These are phyloP conservation scores for Nasonia vitripennis DNA, from an alignment of 1,140 invertebrate genomes.

Conservation along the genomic window DNA sequence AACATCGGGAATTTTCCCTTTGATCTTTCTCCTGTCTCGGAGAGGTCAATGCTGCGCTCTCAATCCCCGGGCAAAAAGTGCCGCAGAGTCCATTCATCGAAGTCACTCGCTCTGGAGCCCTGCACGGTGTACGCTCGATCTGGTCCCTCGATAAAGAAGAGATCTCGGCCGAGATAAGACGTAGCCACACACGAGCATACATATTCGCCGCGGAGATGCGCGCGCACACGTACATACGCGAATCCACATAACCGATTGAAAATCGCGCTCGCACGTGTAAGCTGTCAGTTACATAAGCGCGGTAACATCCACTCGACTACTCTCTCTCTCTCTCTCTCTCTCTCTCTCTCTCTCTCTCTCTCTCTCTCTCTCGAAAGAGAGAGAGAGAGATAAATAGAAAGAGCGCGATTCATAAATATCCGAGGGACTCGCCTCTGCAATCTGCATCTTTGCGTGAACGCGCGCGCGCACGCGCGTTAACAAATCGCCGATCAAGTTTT, in stretches of 20 bases:
- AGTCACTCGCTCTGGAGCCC: too few relatives aligned
- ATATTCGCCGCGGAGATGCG: too few relatives aligned
- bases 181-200: background rate
- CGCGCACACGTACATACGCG: too few relatives aligned
- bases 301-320: background rate
- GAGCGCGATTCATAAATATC: slow-evolving; percentile 7
- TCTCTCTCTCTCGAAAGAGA: too few relatives aligned
- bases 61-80: background rate
- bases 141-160: background rate
- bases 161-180: background rate
- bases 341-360: background rate
- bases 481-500: slow-evolving; percentile 41
- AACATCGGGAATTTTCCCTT: background rate
- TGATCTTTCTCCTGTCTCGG: background rate
- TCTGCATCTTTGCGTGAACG: background rate
- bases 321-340: background rate
- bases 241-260: slow-evolving; percentile 1
- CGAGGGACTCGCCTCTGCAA: background rate
- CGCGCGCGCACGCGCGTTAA: background rate
- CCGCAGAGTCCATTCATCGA: too few relatives aligned
- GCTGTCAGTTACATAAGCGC: slow-evolving; percentile 25
- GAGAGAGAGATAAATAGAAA: background rate
- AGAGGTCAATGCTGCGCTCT: slow-evolving; percentile 5
- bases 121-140: background rate
- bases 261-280: slow-evolving; percentile 4